A percentile compares a stretch with the other conserved stretches of the same genome.
These are phyloP conservation scores for Cephus cinctus DNA, from an alignment of 1,140 invertebrate genomes.

Conservation along the genomic window DNA sequence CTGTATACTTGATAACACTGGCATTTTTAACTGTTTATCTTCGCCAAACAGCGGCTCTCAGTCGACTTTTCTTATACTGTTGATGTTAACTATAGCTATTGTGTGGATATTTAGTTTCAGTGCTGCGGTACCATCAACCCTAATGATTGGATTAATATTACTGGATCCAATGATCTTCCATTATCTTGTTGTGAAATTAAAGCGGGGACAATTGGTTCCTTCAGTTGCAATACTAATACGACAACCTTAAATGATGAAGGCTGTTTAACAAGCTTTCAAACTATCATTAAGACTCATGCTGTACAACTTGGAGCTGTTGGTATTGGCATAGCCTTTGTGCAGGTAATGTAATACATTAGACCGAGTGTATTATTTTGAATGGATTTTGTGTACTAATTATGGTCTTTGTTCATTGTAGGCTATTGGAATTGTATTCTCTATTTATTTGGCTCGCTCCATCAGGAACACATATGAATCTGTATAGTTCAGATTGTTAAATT, in stretches of 20 bases:
- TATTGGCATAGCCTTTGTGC: conserved; percentile 71
- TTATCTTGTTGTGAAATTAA: conserved; percentile 62
- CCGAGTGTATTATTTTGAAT: neutral
- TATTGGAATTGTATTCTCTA: conserved; percentile 65
- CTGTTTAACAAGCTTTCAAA: conserved; percentile 62
- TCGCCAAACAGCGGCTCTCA: too few species aligned
- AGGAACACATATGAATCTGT: conserved; percentile 63
- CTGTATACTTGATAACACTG: too few species aligned
- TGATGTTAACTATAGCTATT: conserved; percentile 3
- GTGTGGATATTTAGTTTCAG: conserved; percentile 59
- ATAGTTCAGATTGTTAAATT: too few species aligned
- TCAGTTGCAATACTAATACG: conserved; percentile 42
- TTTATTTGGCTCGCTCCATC: conserved; percentile 64
- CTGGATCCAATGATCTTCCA: conserved; percentile 51
- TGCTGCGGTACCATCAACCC: conserved; percentile 69
- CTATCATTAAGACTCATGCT: conserved; percentile 67
- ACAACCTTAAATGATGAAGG: conserved; percentile 43
- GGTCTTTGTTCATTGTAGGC: conserved; percentile 56
- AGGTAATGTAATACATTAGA: conserved; percentile 56
- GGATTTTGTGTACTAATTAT: too few species aligned
- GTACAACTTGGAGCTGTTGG: conserved; percentile 72
- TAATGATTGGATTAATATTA: conserved; percentile 61
- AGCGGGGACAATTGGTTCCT: conserved; percentile 46
- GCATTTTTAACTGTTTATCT: too few species aligned
- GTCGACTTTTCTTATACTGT: too few species aligned